These are phyloP conservation scores for Oscheius sp. DNA, from an alignment of 2,888 invertebrate genomes.

Conservation along the genomic window DNA sequence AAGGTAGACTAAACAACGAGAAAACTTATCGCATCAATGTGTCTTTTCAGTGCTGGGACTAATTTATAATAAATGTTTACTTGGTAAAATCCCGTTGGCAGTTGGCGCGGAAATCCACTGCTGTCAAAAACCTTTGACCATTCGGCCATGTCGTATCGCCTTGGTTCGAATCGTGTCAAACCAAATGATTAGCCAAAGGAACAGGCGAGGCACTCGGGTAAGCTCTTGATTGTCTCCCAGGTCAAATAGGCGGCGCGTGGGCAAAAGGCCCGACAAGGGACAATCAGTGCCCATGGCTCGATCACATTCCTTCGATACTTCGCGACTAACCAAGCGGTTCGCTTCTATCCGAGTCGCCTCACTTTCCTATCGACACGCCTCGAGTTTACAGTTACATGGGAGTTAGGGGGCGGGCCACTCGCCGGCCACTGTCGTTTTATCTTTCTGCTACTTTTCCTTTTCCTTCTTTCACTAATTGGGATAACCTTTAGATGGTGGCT, in stretches of 20 bases:
- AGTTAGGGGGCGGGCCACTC: background rate
- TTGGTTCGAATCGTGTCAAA: too few relatives aligned
- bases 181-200: too few relatives aligned
- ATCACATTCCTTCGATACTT: conserved; percentile 2
- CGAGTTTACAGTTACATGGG: background rate
- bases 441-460: background rate
- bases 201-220: too few relatives aligned
- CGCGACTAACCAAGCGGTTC: background rate
- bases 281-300: conserved; percentile 15
- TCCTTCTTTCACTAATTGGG: background rate
- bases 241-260: background rate
- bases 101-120: too few relatives aligned
- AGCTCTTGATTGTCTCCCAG: too few relatives aligned
- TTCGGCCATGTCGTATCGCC: too few relatives aligned
- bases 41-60: too few relatives aligned
- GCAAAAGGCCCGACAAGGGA: background rate
- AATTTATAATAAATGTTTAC: too few relatives aligned
- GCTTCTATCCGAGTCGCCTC: background rate
- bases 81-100: too few relatives aligned
- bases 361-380: background rate
- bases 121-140: too few relatives aligned
- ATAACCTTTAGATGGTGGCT: background rate
- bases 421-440: background rate
- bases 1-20: too few relatives aligned
- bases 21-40: too few relatives aligned